phyloP scores from a whole-genome alignment of 2,888 invertebrate genomes.

The Eristalinus sepulchralis region DNA sequence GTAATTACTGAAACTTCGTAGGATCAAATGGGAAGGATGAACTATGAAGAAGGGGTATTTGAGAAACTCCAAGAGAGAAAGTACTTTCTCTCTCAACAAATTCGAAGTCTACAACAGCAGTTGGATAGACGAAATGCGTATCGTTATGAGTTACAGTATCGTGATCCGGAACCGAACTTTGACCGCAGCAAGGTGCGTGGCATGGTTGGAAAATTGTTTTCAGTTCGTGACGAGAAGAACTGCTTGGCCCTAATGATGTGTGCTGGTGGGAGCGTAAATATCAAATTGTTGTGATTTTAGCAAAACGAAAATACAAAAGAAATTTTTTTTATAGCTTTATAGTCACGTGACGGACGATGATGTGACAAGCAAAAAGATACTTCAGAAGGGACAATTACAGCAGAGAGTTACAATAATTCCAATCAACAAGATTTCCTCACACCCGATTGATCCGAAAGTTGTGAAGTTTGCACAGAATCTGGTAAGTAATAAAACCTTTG shows the following conservation, averaged over 20 bases:
- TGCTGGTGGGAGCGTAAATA: conserved; percentile 90
- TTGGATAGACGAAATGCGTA: conserved; percentile 77
- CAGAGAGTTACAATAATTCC: conserved; percentile 93
- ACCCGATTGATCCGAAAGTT: conserved; percentile 83
- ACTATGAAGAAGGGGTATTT: conserved; percentile 85
- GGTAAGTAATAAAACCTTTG: too few relatives aligned
- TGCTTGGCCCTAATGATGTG: conserved; percentile 92
- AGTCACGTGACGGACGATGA: conserved; percentile 96
- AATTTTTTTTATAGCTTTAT: conserved; percentile 85
- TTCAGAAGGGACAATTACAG: conserved; percentile 91
- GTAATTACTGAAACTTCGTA: conserved; percentile 73
- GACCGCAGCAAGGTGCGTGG: conserved; percentile 87
- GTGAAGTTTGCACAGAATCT: conserved; percentile 87
- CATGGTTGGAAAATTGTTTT: conserved; percentile 89
- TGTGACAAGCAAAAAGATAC: conserved; percentile 90
- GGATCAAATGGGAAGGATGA: conserved; percentile 82
- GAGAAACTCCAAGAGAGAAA: conserved; percentile 82
- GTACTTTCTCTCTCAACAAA: conserved; percentile 82
- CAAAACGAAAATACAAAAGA: background rate
- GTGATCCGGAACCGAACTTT: conserved; percentile 89
- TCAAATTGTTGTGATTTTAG: background rate
- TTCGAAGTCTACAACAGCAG: conserved; percentile 81
- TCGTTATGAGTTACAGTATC: conserved; percentile 85
- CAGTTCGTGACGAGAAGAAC: conserved; percentile 86
- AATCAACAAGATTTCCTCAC: conserved; percentile 90